phyloP scores from a whole-genome alignment of 2,888 invertebrate genomes.

The Caenorhabditis auriculariae region DNA sequence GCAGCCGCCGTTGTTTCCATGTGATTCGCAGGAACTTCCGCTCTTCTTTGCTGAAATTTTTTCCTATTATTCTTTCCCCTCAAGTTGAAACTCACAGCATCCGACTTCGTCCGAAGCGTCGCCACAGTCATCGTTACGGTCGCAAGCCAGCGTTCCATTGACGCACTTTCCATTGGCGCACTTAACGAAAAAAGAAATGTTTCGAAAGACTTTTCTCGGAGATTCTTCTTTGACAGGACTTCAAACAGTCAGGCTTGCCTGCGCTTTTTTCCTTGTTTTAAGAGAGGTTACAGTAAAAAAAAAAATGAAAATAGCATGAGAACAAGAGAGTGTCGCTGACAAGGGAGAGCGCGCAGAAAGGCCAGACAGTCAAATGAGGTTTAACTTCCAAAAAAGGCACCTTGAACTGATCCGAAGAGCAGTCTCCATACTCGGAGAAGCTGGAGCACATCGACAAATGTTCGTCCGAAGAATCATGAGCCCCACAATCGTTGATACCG shows the following conservation, averaged over 20 bases:
- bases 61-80: too few relatives aligned
- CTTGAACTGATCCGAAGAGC: constrained; percentile 59
- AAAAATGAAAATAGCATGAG: neutral
- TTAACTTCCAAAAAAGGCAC: too few relatives aligned
- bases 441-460: constrained; percentile 71
- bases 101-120: constrained; percentile 82
- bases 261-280: too few relatives aligned
- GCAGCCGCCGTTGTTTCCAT: constrained; percentile 85
- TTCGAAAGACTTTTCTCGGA: neutral
- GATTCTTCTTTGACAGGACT: constrained; percentile 47
- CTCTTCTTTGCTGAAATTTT: constrained; percentile 46
- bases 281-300: neutral
- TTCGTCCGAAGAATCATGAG: constrained; percentile 59
- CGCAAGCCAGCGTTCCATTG: constrained; percentile 65
- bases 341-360: too few relatives aligned
- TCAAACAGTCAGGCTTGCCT: too few relatives aligned
- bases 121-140: constrained; percentile 62
- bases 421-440: constrained; percentile 62
- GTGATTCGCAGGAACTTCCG: constrained; percentile 51
- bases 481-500: constrained; percentile 62
- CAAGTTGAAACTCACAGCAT: constrained; percentile 81
- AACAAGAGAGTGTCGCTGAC: too few relatives aligned
- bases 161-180: constrained; percentile 72
- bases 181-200: constrained; percentile 14
- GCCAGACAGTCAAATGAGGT: too few relatives aligned